phyloP scores from a whole-genome alignment of 2,113 vertebrate species.

The Triplophysa dalaica region DNA sequence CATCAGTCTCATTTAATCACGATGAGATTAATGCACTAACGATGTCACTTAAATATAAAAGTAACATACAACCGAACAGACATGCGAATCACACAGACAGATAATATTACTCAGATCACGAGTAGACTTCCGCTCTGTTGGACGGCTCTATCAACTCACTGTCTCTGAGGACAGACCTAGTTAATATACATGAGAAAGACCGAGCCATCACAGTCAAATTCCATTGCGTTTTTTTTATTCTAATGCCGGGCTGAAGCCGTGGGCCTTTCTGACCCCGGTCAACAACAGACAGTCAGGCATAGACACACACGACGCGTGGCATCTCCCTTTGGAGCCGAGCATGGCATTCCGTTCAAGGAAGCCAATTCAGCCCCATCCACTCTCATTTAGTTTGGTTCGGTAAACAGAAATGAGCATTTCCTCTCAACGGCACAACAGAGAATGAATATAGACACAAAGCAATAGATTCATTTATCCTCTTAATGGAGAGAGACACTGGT shows the following conservation, averaged over 20 bases:
- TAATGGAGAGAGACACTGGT: constrained; percentile 42
- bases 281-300: neutral
- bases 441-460: constrained; percentile 47
- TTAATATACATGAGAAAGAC: constrained; percentile 29
- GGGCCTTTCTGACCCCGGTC: constrained; percentile 11
- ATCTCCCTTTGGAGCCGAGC: constrained; percentile 21
- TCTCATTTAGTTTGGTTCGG: constrained; percentile 31
- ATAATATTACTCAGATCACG: neutral
- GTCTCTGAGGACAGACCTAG: neutral
- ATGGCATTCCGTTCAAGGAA: neutral
- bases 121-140: neutral
- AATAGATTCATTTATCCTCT: constrained; percentile 42
- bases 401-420: constrained; percentile 48
- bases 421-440: constrained; percentile 17
- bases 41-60: neutral
- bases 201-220: constrained; percentile 19
- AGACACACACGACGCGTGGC: neutral
- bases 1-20: no score
- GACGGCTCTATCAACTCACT: neutral
- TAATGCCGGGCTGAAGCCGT: neutral
- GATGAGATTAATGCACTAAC: no score
- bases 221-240: neutral
- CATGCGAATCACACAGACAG: neutral
- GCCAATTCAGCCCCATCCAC: constrained; percentile 42
- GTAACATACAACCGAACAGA: neutral